Evolutionary conservation across 2,113 vertebrate species (phyloP).

Genomic region (Cyprinus carpio): DNA sequence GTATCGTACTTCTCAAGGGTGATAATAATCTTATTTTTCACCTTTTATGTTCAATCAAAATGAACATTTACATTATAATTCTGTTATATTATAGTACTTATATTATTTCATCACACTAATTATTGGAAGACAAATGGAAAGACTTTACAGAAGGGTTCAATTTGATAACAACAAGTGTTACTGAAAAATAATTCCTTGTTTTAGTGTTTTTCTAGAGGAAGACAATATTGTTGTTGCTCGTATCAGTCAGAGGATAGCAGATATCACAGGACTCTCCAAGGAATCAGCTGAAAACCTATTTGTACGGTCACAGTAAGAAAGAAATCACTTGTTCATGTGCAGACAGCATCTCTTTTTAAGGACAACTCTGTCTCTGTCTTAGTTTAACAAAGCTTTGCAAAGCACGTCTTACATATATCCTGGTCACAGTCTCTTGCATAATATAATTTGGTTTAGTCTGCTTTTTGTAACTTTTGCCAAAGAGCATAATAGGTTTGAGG

Average conservation of each 20-base stretch:
- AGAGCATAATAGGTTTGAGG: not conserved
- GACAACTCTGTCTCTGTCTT: not conserved
- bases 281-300: not conserved
- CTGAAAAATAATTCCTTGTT: not conserved
- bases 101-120: not conserved
- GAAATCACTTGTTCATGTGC: not conserved
- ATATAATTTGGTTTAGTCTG: not conserved
- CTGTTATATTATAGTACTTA: not conserved
- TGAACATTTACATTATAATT: not conserved
- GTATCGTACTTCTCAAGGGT: slow-evolving; percentile 49
- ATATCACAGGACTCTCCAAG: slow-evolving; percentile 11
- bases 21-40: not conserved
- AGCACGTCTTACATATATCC: not conserved
- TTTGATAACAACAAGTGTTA: not conserved
- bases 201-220: slow-evolving; percentile 17
- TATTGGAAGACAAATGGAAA: not conserved
- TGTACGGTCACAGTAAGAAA: not conserved
- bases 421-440: not conserved
- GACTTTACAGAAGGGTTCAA: not conserved
- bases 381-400: not conserved
- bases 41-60: not conserved
- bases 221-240: not conserved
- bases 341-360: not conserved
- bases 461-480: not conserved
- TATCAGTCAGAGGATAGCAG: slow-evolving; percentile 8